Evolutionary conservation across 2,797 vertebrate genomes (phyloP), one percentile per base, ranked within the genome.

Genomic region (Adrianichthys oophorus): DNA sequence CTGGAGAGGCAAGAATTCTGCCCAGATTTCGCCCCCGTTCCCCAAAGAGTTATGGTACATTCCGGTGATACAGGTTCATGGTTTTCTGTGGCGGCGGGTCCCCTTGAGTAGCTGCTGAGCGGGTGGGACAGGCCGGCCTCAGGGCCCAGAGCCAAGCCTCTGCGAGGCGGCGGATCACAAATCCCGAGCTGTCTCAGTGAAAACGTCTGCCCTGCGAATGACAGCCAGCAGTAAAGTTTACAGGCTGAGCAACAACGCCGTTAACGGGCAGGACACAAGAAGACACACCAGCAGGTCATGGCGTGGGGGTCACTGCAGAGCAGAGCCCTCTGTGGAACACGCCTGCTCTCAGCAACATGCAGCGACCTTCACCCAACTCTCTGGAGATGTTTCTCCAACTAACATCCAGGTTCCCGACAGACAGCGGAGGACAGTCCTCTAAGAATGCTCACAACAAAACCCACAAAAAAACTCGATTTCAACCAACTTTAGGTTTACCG

Each of bases 161-260:
- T 92, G 77, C 96, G 95, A 72, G 95, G 87, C 58, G 94, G 85
- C 45, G 95, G 94, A 89, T 97, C 95, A 76, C 96, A 98, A 88
- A 99, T 93, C 78, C 97, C 97, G 71, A 99, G 94, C 87, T 99
- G 97, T 90, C 96, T 95, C 92, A 99, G 91, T 57, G 97, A 98
- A 90, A 98, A 97, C 81, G 96, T 96, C 93, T 98, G 96, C 87
- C 95, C 97, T 98, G 90, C 90, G 74, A 64, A 82, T 44, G 78
- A 74, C 80, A 77, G 51, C 53, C 40, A 69, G 72, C 59, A 55
- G 74, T 79, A 82, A 91, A 92, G 80, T 88, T 86, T 92, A 86
- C 85, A 85, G 73, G 78, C 59, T 76, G 50, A 74, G 76, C 60
- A 74, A 78, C 84, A 82, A 72, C 26, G 56, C 52, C 29, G 64